Percentiles rank a stretch among this genome's conserved stretches.
Conservation (phyloP, 2,888 invertebrate species). For the Aricia artaxerxes region DNA sequence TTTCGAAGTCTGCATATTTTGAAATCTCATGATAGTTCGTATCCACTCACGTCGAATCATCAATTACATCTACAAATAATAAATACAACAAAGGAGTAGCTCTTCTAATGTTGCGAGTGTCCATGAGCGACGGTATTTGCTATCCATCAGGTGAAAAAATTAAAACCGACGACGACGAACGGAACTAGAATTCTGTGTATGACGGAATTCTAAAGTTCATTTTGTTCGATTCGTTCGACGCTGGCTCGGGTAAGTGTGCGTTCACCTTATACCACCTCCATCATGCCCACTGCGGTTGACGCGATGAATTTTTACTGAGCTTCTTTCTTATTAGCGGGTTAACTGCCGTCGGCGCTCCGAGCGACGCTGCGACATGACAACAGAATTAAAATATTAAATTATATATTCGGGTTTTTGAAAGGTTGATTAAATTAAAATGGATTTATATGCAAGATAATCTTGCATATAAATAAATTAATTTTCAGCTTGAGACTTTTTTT, state of each 20-base stretch:
- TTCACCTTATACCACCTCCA: slow-evolving; percentile 58
- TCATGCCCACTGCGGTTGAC: slow-evolving; percentile 55
- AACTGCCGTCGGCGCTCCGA: slow-evolving; percentile 35
- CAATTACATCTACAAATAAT: too few species aligned
- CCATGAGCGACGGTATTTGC: too few species aligned
- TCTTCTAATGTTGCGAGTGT: too few species aligned
- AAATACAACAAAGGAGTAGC: too few species aligned
- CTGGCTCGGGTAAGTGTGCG: background rate
- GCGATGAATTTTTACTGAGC: slow-evolving; percentile 74
- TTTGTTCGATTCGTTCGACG: background rate
- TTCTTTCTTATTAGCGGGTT: slow-evolving; percentile 64
- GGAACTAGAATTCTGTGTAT: too few species aligned
- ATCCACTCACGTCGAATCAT: too few species aligned
- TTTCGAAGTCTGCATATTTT: too few species aligned
- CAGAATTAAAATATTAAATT: slow-evolving; percentile 5
- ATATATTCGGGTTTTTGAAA: background rate
- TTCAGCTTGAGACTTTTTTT: too few species aligned
- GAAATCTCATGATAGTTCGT: too few species aligned
- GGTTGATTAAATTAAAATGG: background rate
- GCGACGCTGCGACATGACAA: background rate
- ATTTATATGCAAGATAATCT: background rate
- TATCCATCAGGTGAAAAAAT: too few species aligned
- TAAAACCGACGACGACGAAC: too few species aligned
- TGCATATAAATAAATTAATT: background rate
- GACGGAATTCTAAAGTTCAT: too few species aligned